phyloP scores from a whole-genome alignment of 2,797 vertebrate species.

The Liparis tanakae region DNA sequence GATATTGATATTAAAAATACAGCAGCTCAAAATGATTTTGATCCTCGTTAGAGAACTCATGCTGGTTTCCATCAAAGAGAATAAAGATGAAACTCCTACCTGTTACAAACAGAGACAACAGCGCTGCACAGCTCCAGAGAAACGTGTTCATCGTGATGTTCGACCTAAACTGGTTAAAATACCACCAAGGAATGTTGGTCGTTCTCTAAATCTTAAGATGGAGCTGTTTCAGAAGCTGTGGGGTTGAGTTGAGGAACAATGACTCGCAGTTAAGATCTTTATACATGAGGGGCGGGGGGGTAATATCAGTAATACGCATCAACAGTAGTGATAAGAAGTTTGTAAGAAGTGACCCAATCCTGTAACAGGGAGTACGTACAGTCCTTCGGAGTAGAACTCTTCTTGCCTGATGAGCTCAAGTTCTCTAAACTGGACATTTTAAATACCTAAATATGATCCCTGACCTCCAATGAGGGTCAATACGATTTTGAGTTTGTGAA shows the following conservation, averaged over 20 bases:
- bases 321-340: slow-evolving; percentile 31
- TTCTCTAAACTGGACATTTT: not conserved
- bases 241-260: not conserved
- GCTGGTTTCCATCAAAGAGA: not conserved
- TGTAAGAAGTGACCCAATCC: slow-evolving; percentile 2
- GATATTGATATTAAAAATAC: no score
- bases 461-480: not conserved
- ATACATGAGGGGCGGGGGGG: not conserved
- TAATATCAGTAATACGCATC: slow-evolving; percentile 11
- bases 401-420: not conserved
- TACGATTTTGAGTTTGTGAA: not conserved
- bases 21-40: not conserved
- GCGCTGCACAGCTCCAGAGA: slow-evolving; percentile 45
- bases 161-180: not conserved
- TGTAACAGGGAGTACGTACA: not conserved
- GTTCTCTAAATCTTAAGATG: not conserved
- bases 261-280: not conserved
- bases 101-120: slow-evolving; percentile 45
- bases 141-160: slow-evolving; percentile 31
- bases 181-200: not conserved
- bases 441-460: not conserved
- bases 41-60: not conserved
- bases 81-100: slow-evolving; percentile 34
- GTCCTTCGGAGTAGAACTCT: not conserved
- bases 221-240: not conserved